Evolutionary conservation across 2,113 vertebrate genomes (phyloP).

Genomic region (Macrotus californicus): DNA sequence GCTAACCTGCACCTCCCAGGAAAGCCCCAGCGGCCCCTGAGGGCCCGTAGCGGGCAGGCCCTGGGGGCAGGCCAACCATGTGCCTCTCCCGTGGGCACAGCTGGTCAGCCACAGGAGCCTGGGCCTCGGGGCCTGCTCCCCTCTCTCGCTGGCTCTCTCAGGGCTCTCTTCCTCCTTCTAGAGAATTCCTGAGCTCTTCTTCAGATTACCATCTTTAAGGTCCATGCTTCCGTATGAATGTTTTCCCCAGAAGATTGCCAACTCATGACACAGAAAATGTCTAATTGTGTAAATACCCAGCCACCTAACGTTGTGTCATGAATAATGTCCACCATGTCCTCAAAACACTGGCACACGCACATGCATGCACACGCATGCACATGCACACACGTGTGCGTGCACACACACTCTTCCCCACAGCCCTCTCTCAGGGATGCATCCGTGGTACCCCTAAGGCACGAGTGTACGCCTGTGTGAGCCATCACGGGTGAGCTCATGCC

Average conservation of each 20-base stretch:
- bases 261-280: background rate
- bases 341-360: background rate
- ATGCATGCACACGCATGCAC: too few relatives aligned
- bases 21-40: accelerated
- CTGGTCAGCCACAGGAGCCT: background rate
- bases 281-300: background rate
- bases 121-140: background rate
- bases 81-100: background rate
- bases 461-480: background rate
- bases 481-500: too few relatives aligned
- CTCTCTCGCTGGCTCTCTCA: background rate
- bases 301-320: background rate
- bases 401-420: accelerated
- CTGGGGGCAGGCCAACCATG: too few relatives aligned
- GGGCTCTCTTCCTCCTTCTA: too few relatives aligned
- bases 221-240: background rate
- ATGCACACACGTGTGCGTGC: too few relatives aligned
- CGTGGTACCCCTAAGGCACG: accelerated
- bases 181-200: background rate
- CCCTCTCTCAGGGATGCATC: background rate
- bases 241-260: background rate
- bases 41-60: background rate
- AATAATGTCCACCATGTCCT: background rate
- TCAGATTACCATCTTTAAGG: background rate
- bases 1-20: accelerated